Evolutionary conservation across 2,888 invertebrate genomes (phyloP), one percentile per base, ranked within the genome.

Genomic region (Diaphora mendica): DNA sequence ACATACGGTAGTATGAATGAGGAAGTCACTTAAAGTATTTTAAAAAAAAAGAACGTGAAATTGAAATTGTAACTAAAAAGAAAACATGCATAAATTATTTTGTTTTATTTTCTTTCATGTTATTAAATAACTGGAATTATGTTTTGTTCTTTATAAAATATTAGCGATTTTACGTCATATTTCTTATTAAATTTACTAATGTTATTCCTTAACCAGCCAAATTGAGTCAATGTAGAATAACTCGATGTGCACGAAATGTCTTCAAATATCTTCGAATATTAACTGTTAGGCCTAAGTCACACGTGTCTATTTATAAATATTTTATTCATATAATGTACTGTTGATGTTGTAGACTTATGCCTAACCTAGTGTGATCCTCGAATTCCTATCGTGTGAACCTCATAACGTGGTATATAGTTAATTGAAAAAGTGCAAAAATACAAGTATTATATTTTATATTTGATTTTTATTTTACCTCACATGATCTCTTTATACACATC

Each of bases 301-400:
- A 72, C 13, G 68, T 82, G 78, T 83, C 59, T 80, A 75, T 74
- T 20, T 70, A 68, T 55, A 73, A 77, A 75, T 64, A 74, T 78
- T 75, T 73, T 48, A 85, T 77, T 74, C 76, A 64, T 76, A 67
- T 85, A 68, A n/a, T 80, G 69, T 83, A 74, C 76, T 65, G 66
- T 75, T 44, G 69, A 39, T 72, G 77, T 74, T 64, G 48, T 77
- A 68, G 68, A 72, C 82, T 80, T 77, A 77, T 68, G 75, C 79
- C 82, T 77, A 70, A 76, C 68, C 83, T 55, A 70, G 80, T 82
- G 81, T 83, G 78, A 76, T 74, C 78, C 76, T 74, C 75, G 78
- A 70, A 87, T 88, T 89, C 88, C 87, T 91, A 89, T 78, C 79
- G 84, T 88, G 82, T 86, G 81, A 89, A 91, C 89, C 87, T 90